Evolutionary conservation across 2,113 vertebrate genomes (phyloP).

Genomic region (Entomyzon cyanotis): DNA sequence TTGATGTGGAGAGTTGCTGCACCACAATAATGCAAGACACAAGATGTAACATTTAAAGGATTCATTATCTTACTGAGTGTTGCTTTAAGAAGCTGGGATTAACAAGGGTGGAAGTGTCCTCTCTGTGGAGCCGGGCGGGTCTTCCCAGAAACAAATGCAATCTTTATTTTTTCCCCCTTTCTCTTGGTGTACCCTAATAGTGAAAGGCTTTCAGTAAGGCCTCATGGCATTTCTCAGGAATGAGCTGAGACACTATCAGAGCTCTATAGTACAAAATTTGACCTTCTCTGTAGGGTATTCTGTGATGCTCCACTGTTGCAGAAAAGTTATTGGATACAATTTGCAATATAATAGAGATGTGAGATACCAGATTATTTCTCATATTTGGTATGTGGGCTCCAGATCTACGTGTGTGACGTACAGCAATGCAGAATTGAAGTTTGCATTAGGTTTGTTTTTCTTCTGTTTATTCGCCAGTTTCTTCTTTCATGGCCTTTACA

Average conservation of each 20-base stretch:
- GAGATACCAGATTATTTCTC: neutral
- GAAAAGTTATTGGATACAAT: neutral
- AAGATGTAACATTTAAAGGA: conserved; percentile 94
- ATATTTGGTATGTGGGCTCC: neutral
- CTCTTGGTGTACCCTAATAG: neutral
- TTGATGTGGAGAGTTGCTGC: conserved; percentile 94
- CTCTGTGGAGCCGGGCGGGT: neutral
- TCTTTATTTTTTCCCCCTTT: neutral
- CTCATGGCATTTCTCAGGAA: neutral
- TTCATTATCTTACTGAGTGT: conserved; percentile 92
- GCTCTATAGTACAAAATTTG: neutral
- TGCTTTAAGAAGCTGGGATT: conserved; percentile 81
- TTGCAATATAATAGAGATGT: neutral
- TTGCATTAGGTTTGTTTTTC: neutral
- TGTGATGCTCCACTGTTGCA: neutral
- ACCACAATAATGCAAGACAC: conserved; percentile 87
- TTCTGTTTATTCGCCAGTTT: neutral
- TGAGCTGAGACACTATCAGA: neutral
- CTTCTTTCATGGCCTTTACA: neutral
- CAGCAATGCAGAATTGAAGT: neutral
- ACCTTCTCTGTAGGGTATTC: neutral
- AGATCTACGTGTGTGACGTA: neutral
- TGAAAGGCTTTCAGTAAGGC: neutral
- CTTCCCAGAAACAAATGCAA: conserved; percentile 29
- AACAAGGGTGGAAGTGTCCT: conserved; percentile 68